Base-by-base conservation (phyloP, 30 jellyfish, hydroid and myxozoan species). In the Sanderia malayensis region DNA sequence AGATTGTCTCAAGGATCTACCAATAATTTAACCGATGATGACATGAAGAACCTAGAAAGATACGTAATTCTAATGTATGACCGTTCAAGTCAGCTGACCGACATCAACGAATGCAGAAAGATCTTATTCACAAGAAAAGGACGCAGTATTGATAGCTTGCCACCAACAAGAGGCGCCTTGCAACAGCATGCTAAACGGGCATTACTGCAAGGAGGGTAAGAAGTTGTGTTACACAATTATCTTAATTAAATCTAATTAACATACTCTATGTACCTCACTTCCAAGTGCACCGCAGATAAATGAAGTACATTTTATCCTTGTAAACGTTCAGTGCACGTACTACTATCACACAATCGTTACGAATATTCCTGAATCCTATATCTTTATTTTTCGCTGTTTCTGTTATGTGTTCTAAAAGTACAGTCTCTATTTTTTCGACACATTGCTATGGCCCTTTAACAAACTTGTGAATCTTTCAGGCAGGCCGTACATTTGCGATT, bases 141-240 rank as follows among this genome's bases (percentile, higher is more conserved):
- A 2, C 46, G 81, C 2, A 27, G 65, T 41, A 77, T 62, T 62
- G 89, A 77, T 7, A 59, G 70, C 63, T 33, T 72, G 25, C 84
- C 63, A 2, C 84, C 84, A 53, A 72, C 84, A n/a, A 52, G 55
- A 53, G 84, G 30, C 32, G 84, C 84, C 13, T 19, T 72, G 32
- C 29, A 19, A 22, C 84, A 72, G 44, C 84, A 72, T 58, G 44
- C 73, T 7, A 72, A 53, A 46, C 33, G 84, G 20, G 74, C 84
- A 11, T 52, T 58, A 34, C 25, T 15, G 10, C 84, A 72, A 72
- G 84, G 74, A 30, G 84, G 74, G 84, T 72, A 29, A 72, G 74
- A 19, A 45, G 17, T 24, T 31, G 62, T 17, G 17, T 65, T 23
- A 31, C 32, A 4, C 4, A 0, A 65, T 65, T 23, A 65, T 23